phyloP scores from a whole-genome alignment of 2,888 invertebrate species.

The Stenurella melanura region DNA sequence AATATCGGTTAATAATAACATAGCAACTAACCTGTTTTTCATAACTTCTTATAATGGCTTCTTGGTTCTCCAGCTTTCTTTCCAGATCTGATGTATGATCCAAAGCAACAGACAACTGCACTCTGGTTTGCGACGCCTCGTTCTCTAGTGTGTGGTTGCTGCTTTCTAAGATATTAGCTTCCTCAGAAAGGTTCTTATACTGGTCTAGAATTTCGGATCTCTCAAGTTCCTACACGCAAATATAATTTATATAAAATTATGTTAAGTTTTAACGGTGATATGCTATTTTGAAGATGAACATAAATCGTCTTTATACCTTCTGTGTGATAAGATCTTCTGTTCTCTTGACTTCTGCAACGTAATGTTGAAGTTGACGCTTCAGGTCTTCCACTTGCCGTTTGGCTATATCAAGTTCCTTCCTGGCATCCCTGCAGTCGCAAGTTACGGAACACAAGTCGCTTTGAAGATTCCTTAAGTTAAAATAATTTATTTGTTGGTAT shows the following conservation, averaged over 20 bases:
- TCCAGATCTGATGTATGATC: constrained; percentile 80
- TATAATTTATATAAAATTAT: not conserved
- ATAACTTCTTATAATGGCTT: constrained; percentile 75
- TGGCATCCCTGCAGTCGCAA: constrained; percentile 77
- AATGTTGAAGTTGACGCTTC: constrained; percentile 86
- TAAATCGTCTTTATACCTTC: constrained; percentile 73
- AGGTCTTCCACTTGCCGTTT: constrained; percentile 83
- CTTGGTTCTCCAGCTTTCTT: constrained; percentile 77
- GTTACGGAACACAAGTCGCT: constrained; percentile 82
- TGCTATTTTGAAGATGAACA: not conserved
- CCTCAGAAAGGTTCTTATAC: constrained; percentile 84
- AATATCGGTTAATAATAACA: not conserved
- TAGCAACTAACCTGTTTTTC: constrained; percentile 75
- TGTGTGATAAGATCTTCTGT: constrained; percentile 85
- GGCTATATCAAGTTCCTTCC: constrained; percentile 81
- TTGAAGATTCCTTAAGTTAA: constrained; percentile 78
- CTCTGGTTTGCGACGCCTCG: constrained; percentile 83
- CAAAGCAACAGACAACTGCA: constrained; percentile 75
- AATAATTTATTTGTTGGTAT: not conserved
- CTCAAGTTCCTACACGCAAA: constrained; percentile 80
- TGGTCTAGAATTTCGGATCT: constrained; percentile 87
- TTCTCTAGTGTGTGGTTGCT: constrained; percentile 87
- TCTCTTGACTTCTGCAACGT: constrained; percentile 86
- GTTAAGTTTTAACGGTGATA: not conserved
- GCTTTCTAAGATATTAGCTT: constrained; percentile 85